Conservation (phyloP, 2,797 vertebrate species). For the Siniperca obscura region DNA sequence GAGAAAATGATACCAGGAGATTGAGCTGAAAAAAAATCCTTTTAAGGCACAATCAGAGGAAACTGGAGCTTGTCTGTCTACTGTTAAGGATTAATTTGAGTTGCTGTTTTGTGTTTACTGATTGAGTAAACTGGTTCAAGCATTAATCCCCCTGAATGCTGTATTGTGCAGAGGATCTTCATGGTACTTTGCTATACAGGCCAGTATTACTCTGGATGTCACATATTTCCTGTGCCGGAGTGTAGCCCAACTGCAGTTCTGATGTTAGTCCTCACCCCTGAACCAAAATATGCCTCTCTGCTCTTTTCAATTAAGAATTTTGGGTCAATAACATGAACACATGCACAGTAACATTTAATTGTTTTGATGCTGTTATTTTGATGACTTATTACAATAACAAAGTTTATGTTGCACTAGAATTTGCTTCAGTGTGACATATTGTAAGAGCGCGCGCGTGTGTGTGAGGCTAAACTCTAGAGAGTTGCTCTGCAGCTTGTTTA, state of each 20-base stretch:
- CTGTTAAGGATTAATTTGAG: constrained; percentile 54
- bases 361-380: not conserved
- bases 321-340: not conserved
- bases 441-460: not conserved
- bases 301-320: not conserved
- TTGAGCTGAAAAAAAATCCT: constrained; percentile 20
- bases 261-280: not conserved
- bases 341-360: not conserved
- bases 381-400: not conserved
- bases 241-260: not conserved
- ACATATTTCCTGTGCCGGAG: constrained; percentile 10
- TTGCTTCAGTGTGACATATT: not conserved
- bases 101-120: constrained; percentile 52
- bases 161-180: constrained; percentile 12
- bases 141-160: constrained; percentile 47
- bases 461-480: constrained; percentile 44
- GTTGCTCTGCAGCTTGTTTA: constrained; percentile 56
- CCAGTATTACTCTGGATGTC: not conserved
- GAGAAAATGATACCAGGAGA: not conserved
- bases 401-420: not conserved
- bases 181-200: constrained; percentile 2
- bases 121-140: constrained; percentile 54
- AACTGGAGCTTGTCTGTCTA: constrained; percentile 4
- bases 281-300: not conserved
- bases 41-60: constrained; percentile 26